Evolutionary conservation across 2,113 vertebrate genomes (phyloP).

Genomic region (Diphyllodes magnificus): DNA sequence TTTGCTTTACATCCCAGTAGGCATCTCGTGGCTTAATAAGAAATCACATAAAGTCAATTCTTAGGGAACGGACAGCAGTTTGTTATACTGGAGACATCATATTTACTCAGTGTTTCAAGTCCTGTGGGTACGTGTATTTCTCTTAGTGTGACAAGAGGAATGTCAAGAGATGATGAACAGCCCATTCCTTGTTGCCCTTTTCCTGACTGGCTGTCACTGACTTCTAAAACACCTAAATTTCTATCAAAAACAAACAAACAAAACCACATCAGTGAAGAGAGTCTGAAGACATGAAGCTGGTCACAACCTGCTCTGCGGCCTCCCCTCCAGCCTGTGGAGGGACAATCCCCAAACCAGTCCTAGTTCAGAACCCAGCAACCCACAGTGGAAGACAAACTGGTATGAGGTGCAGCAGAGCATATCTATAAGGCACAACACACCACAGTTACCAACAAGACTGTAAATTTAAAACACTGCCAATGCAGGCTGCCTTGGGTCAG

Average conservation of each 20-base stretch:
- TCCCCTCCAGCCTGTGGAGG: neutral
- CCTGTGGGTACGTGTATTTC: neutral
- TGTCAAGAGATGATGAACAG: neutral
- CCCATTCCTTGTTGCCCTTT: neutral
- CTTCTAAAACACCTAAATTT: neutral
- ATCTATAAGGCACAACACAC: neutral
- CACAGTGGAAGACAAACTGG: neutral
- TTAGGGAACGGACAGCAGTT: neutral
- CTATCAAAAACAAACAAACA: neutral
- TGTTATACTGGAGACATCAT: neutral
- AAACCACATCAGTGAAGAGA: neutral
- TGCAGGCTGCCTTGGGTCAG: neutral
- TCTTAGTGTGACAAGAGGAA: neutral
- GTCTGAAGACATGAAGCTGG: neutral
- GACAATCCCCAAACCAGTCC: neutral
- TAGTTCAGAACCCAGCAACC: neutral
- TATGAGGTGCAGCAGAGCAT: neutral
- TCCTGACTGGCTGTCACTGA: neutral
- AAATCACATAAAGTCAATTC: neutral
- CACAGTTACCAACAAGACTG: neutral
- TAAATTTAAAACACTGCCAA: neutral
- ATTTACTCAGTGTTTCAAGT: neutral
- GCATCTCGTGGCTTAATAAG: neutral
- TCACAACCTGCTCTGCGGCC: neutral
- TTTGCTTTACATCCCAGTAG: neutral